Conservation (phyloP, 1,140 invertebrate species). For the Anoplolepis gracilipes region DNA sequence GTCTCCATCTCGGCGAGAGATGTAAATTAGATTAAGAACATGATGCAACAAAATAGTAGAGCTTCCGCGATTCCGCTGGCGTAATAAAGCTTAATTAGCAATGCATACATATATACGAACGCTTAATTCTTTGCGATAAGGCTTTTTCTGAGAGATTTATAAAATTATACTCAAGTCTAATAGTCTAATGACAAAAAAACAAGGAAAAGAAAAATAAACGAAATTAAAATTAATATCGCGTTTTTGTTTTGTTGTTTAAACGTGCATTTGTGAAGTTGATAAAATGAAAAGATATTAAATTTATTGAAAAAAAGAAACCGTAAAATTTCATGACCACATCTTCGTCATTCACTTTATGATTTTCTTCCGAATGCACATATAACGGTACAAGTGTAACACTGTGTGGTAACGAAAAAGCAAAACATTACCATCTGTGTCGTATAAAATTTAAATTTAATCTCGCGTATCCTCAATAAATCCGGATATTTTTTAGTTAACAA, state of each 20-base stretch:
- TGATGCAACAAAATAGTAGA: background rate
- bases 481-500: background rate
- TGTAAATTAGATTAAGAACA: conserved; percentile 4
- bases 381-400: conserved; percentile 45
- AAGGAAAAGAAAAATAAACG: background rate
- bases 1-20: background rate
- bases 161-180: conserved; percentile 3
- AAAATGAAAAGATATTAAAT: conserved; percentile 26
- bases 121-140: background rate
- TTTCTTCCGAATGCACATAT: conserved; percentile 38
- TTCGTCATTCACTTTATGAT: conserved; percentile 27
- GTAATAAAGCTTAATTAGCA: conserved; percentile 9
- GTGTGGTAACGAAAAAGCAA: conserved; percentile 27
- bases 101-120: background rate
- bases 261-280: background rate
- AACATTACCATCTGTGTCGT: conserved; percentile 3
- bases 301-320: background rate
- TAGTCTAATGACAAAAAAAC: background rate
- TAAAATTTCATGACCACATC: background rate
- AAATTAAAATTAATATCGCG: background rate
- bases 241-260: background rate
- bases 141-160: background rate
- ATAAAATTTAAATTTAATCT: conserved; percentile 50
- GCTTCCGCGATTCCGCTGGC: background rate
- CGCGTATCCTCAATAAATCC: background rate